Evolutionary conservation across 2,797 vertebrate species (phyloP), one percentile per base, ranked within the genome.

Genomic region (Ctenosaura bakeri): DNA sequence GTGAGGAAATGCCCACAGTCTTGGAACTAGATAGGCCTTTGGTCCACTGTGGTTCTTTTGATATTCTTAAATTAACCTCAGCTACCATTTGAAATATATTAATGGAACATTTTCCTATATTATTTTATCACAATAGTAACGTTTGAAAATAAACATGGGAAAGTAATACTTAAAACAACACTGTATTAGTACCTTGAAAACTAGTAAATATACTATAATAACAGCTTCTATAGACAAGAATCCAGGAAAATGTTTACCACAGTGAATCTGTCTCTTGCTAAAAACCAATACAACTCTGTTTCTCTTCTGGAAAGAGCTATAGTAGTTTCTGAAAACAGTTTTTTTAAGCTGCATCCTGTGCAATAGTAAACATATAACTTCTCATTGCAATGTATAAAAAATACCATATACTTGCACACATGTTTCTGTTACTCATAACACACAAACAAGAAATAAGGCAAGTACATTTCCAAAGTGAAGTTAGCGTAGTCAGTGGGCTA

Each of bases 371-470:
- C 82, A 6, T 84, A 29, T 64, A 91, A 87, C 1, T 6, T 76
- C 1, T 54, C 0, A 0, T 82, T 93, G 1, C 42, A 35, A n/a
- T 77, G 73, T 6, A n/a, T 93, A 83, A 29, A 46, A 42, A 50
- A 0, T n/a, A 83, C 38, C 76, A 85, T 76, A 76, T 2, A 76
- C 20, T 42, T 78, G 13, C 12, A 35, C n/a, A 62, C 35, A 90
- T 77, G 46, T 64, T 50, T 29, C 0, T 82, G 42, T 62, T 85
- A 85, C 56, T 35, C 29, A 26, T 18, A 81, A 38, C 20, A 42
- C 14, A 16, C 74, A 80, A 7, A 42, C 24, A 54, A 59, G 80
- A 16, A 50, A 6, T 88, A 88, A 86, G 96, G 85, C 73, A 87
- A 85, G 92, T 66, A 90, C 46, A 26, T 38, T 26, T 0, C 3